A percentile compares a stretch with the other conserved stretches of the same genome.
These are phyloP conservation scores for Yponomeuta sedellus DNA, from an alignment of 2,888 invertebrate genomes.

Conservation along the genomic window DNA sequence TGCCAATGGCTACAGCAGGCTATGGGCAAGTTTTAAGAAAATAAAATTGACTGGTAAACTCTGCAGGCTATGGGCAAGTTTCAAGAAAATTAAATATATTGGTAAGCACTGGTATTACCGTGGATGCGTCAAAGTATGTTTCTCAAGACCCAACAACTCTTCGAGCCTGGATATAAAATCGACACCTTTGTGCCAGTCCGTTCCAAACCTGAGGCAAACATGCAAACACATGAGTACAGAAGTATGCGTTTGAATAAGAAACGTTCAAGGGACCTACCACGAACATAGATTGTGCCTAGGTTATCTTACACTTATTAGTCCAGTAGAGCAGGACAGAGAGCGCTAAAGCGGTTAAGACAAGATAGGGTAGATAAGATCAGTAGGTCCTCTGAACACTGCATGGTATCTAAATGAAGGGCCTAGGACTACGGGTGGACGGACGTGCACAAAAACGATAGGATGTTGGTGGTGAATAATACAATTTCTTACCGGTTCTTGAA, in stretches of 20 bases:
- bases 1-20: too few species aligned
- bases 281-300: not conserved
- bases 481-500: constrained; percentile 81
- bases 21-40: not conserved
- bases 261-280: not conserved
- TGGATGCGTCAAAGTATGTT: constrained; percentile 78
- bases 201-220: constrained; percentile 48
- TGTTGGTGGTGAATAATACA: not conserved
- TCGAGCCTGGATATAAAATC: constrained; percentile 82
- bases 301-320: too few species aligned
- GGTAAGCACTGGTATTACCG: constrained; percentile 62
- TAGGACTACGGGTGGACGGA: not conserved
- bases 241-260: not conserved
- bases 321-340: too few species aligned
- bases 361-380: not conserved
- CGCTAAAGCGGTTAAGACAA: too few species aligned
- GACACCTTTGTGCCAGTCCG: constrained; percentile 83
- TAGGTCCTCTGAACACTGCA: not conserved
- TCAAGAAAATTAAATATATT: not conserved
- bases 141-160: constrained; percentile 81
- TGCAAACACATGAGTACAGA: constrained; percentile 14
- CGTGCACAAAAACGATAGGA: not conserved
- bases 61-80: not conserved
- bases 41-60: not conserved
- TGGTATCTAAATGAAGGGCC: not conserved